phyloP scores from a whole-genome alignment of 2,797 vertebrate species.

The Clarias platycephalus region DNA sequence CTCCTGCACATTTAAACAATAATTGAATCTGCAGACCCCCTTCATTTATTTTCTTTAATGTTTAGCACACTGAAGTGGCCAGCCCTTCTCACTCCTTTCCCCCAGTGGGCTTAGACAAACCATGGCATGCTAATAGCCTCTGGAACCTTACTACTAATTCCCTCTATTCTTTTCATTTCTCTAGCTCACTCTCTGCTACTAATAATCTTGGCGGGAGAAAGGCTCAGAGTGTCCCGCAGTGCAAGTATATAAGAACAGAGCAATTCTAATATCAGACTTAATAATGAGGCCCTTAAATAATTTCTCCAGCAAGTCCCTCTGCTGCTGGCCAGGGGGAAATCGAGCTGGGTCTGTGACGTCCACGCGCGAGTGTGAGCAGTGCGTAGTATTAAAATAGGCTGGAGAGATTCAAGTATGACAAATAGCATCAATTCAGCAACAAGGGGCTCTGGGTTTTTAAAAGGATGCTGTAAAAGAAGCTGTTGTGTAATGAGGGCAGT shows the following conservation, averaged over 20 bases:
- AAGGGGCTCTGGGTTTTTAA: constrained; percentile 18
- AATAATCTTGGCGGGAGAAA: constrained; percentile 39
- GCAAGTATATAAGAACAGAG: constrained; percentile 54
- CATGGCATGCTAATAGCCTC: constrained; percentile 38
- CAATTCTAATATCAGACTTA: constrained; percentile 49
- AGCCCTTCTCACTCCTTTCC: constrained; percentile 18
- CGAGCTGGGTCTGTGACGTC: constrained; percentile 37
- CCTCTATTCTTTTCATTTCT: constrained; percentile 27
- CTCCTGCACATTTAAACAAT: constrained; percentile 45
- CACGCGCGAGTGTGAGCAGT: constrained; percentile 14
- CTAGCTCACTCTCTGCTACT: constrained; percentile 37
- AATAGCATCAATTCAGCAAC: constrained; percentile 31
- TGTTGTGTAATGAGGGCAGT: constrained; percentile 11
- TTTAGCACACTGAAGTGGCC: constrained; percentile 36
- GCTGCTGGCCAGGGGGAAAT: constrained; percentile 38
- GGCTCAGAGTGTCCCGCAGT: constrained; percentile 41
- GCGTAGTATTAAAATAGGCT: constrained; percentile 25
- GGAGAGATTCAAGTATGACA: constrained; percentile 39
- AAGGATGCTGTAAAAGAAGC: background rate
- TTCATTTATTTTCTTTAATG: constrained; percentile 32
- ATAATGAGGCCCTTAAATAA: constrained; percentile 53
- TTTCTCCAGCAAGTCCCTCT: constrained; percentile 39
- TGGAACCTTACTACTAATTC: constrained; percentile 44
- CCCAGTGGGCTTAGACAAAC: constrained; percentile 11
- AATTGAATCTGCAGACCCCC: constrained; percentile 33